Evolutionary conservation across 1,140 invertebrate genomes (phyloP).

Genomic region (Chironomus striatipennis): DNA sequence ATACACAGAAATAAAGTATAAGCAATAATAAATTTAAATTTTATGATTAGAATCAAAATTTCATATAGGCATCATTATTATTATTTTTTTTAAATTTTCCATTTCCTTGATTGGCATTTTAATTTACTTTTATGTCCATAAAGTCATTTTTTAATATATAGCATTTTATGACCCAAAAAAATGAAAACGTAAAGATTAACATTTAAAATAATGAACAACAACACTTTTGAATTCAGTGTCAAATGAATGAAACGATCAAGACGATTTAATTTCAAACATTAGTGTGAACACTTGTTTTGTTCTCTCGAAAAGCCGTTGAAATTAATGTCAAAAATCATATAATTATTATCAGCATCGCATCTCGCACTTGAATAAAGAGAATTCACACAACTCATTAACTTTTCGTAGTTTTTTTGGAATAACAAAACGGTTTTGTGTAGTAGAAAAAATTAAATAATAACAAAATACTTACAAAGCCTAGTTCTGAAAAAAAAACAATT

Average conservation of each 20-base stretch:
- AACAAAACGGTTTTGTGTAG: constrained; percentile 1
- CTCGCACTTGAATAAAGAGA: neutral
- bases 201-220: neutral
- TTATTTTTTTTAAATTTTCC: neutral
- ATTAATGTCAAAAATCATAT: constrained; percentile 14
- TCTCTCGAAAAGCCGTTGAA: neutral
- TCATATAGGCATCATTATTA: too few relatives aligned
- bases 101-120: constrained; percentile 8
- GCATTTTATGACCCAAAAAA: constrained; percentile 13
- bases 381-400: constrained; percentile 13
- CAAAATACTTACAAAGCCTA: neutral
- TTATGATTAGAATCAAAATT: too few relatives aligned
- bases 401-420: too few relatives aligned
- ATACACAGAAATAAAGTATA: too few relatives aligned
- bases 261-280: neutral
- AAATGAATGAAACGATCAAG: neutral
- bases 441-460: neutral
- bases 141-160: neutral
- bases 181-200: neutral
- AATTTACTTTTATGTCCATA: neutral
- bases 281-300: neutral
- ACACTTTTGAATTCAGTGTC: neutral
- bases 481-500: constrained; percentile 6
- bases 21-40: too few relatives aligned
- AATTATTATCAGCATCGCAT: constrained; percentile 7